Conservation (phyloP, 2,888 invertebrate species). For the Slavum lentiscoides region DNA sequence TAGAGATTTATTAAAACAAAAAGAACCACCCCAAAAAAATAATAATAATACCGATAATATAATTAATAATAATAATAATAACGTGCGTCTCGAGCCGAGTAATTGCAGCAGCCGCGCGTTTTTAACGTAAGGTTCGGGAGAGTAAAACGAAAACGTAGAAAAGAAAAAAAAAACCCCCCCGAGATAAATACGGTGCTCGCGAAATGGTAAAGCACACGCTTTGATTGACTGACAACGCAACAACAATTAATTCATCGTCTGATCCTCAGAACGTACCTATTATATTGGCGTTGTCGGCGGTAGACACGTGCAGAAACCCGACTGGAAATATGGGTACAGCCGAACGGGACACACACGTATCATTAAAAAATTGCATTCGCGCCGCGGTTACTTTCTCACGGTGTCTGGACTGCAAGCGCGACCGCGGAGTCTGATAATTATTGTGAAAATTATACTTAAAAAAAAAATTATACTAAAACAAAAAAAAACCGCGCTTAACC, state of each 20-base stretch:
- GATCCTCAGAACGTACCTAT: too few relatives aligned
- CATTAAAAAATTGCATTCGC: constrained; percentile 9
- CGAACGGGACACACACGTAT: constrained; percentile 1
- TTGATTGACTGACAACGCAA: constrained; percentile 16
- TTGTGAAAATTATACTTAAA: too few relatives aligned
- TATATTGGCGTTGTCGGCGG: too few relatives aligned
- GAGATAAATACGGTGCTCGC: neutral
- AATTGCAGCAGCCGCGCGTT: neutral
- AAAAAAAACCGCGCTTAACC: too few relatives aligned
- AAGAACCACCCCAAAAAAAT: too few relatives aligned
- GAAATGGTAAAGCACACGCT: constrained; percentile 38
- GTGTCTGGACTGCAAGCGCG: neutral
- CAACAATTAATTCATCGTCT: neutral
- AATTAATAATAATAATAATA: constrained; percentile 19
- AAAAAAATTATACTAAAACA: too few relatives aligned
- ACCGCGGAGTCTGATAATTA: too few relatives aligned
- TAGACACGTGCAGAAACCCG: too few relatives aligned
- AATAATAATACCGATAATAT: neutral
- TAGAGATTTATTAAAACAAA: constrained; percentile 9
- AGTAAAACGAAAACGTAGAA: too few relatives aligned
- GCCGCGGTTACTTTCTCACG: constrained; percentile 28
- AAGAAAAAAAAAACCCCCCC: too few relatives aligned
- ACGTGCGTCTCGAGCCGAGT: neutral
- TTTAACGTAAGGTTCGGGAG: neutral
- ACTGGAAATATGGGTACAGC: too few relatives aligned